phyloP scores from a whole-genome alignment of 2,797 vertebrate species.

The Numenius phaeopus region DNA sequence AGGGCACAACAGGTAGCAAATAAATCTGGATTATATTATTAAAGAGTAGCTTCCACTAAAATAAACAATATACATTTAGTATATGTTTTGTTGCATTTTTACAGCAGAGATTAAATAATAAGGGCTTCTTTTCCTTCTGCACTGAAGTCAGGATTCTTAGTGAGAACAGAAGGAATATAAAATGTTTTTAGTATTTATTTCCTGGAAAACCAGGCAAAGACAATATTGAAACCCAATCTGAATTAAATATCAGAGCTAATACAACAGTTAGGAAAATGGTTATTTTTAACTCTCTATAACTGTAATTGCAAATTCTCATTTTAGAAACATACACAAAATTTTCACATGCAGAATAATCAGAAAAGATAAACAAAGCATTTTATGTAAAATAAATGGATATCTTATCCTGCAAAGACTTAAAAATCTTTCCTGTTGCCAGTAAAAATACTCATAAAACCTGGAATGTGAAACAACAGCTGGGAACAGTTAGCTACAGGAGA shows the following conservation, averaged over 20 bases:
- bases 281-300: not conserved
- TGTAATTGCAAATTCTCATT: not conserved
- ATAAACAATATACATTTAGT: not conserved
- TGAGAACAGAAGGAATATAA: not conserved
- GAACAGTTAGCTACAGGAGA: conserved; percentile 9
- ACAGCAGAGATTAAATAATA: not conserved
- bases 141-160: not conserved
- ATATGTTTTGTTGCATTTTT: not conserved
- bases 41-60: not conserved
- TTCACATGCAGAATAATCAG: not conserved
- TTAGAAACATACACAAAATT: not conserved
- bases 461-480: conserved; percentile 52
- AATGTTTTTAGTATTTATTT: not conserved
- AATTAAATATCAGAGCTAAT: not conserved
- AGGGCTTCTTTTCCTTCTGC: not conserved
- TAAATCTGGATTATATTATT: not conserved
- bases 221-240: not conserved
- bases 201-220: not conserved
- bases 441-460: conserved; percentile 46
- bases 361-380: not conserved
- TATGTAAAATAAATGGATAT: not conserved
- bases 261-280: not conserved
- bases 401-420: not conserved
- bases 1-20: not conserved
- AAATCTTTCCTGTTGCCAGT: conserved; percentile 22